Evolutionary conservation across 2,113 vertebrate genomes (phyloP).

Genomic region (Eublepharis macularius): DNA sequence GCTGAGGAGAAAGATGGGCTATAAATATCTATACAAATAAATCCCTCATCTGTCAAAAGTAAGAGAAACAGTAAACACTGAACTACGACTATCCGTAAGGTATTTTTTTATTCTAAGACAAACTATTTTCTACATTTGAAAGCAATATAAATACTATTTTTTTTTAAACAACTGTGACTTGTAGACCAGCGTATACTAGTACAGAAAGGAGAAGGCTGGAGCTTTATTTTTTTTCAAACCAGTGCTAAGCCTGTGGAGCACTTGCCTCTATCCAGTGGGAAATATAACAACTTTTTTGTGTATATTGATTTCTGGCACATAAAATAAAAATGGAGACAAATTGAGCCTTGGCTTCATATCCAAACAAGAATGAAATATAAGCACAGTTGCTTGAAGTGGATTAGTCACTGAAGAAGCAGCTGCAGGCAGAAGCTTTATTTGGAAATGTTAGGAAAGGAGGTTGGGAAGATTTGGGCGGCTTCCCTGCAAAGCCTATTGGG

Average conservation of each 20-base stretch:
- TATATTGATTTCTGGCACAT: slow-evolving; percentile 37
- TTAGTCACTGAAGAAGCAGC: slow-evolving; percentile 33
- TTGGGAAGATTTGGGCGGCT: background rate
- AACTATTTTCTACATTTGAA: background rate
- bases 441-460: background rate
- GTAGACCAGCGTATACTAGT: slow-evolving; percentile 14
- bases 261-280: slow-evolving; percentile 32
- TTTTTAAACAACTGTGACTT: background rate
- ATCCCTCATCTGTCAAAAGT: no score
- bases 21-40: no score
- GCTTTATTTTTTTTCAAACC: slow-evolving; percentile 29
- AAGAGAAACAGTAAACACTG: no score
- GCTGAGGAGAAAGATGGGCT: no score
- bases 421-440: slow-evolving; percentile 60
- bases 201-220: slow-evolving; percentile 13
- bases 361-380: slow-evolving; percentile 59
- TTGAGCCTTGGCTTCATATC: slow-evolving; percentile 48
- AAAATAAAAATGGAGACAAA: slow-evolving; percentile 35
- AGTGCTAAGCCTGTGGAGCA: slow-evolving; percentile 22
- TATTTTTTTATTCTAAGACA: no score
- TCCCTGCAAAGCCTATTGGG: background rate
- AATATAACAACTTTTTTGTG: slow-evolving; percentile 13
- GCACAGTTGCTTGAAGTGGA: slow-evolving; percentile 21
- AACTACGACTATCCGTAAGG: no score
- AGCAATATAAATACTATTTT: no score